Evolutionary conservation across 2,113 vertebrate genomes (phyloP).

Genomic region (Porphyrio hochstetteri): DNA sequence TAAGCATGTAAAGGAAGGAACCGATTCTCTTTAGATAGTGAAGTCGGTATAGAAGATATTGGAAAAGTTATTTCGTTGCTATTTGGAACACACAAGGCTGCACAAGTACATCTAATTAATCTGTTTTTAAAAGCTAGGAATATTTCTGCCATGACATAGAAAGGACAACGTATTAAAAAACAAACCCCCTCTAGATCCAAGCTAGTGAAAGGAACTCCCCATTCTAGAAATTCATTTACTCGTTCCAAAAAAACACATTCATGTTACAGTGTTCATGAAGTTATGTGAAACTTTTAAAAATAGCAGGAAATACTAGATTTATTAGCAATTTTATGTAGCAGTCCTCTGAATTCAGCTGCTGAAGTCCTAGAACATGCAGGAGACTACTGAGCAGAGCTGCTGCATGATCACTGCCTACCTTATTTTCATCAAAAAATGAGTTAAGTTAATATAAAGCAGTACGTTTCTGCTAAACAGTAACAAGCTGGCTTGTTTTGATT

Average conservation of each 20-base stretch:
- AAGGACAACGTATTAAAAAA: neutral
- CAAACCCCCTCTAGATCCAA: fast-evolving
- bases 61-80: neutral
- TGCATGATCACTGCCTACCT: neutral
- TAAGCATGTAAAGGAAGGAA: neutral
- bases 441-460: fast-evolving
- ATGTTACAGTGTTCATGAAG: too few species aligned
- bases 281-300: neutral
- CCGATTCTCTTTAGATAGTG: neutral
- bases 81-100: fast-evolving
- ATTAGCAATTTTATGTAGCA: neutral
- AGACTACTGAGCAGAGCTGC: neutral
- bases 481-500: neutral
- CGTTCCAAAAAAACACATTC: neutral
- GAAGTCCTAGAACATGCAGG: neutral
- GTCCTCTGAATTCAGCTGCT: neutral
- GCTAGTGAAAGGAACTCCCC: neutral
- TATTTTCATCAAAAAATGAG: neutral
- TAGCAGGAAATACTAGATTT: neutral
- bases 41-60: neutral
- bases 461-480: neutral
- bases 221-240: neutral
- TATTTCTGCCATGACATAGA: neutral
- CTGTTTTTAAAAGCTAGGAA: neutral
- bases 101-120: neutral